Evolutionary conservation across 1,140 invertebrate genomes (phyloP).

Genomic region (Scylla paramamosain): DNA sequence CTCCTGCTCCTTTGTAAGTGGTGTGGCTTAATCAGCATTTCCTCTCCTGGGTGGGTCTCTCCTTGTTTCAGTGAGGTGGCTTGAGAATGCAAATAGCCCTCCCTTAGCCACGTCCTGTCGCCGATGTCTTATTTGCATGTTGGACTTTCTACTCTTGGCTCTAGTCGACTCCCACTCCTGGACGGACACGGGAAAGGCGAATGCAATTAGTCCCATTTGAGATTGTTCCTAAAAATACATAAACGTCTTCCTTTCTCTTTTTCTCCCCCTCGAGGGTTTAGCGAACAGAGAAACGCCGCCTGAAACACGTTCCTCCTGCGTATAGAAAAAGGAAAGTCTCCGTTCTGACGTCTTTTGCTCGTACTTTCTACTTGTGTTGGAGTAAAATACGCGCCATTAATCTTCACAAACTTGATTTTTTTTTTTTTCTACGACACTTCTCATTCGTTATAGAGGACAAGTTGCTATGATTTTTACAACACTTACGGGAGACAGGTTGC

Average conservation of each 20-base stretch:
- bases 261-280: background rate
- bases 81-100: slow-evolving; percentile 52
- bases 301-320: background rate
- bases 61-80: slow-evolving; percentile 40
- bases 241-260: background rate
- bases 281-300: background rate
- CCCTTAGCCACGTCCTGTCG: slow-evolving; percentile 36
- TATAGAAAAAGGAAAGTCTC: background rate
- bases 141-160: slow-evolving; percentile 42
- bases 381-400: background rate
- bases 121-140: slow-evolving; percentile 53
- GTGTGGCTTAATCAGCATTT: slow-evolving; percentile 51
- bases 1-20: slow-evolving; percentile 21
- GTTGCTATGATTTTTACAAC: too few species aligned
- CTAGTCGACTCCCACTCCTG: background rate
- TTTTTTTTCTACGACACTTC: background rate
- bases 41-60: slow-evolving; percentile 14
- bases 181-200: background rate
- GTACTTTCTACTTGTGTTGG: background rate
- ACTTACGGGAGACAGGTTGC: too few species aligned
- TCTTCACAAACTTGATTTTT: background rate
- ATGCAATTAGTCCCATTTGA: background rate
- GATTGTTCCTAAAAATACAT: background rate
- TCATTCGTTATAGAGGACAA: too few species aligned
- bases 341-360: background rate